Conservation (phyloP, 2,888 invertebrate genomes). For the Geophilus truncorum region DNA sequence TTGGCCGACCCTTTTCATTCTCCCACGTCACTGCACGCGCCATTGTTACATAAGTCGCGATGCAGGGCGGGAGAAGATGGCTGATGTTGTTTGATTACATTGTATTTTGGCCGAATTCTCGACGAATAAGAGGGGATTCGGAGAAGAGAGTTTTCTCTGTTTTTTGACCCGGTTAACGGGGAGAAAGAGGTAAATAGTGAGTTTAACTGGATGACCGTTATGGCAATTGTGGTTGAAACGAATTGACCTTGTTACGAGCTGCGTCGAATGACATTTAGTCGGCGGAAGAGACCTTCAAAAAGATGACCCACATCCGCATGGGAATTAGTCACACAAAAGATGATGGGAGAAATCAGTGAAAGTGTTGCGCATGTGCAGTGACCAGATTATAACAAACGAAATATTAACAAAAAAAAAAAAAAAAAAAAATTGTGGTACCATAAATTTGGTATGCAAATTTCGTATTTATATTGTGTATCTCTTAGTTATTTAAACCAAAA, state of each 20-base stretch:
- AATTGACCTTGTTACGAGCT: background rate
- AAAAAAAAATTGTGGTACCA: no score
- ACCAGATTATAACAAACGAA: no score
- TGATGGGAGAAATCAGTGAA: background rate
- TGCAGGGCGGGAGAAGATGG: background rate
- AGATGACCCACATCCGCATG: conserved; percentile 12
- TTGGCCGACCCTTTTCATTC: background rate
- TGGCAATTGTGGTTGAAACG: background rate
- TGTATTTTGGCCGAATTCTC: background rate
- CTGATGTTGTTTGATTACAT: background rate
- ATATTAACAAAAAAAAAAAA: background rate
- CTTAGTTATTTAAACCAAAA: no score
- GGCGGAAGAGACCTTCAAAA: conserved; percentile 6
- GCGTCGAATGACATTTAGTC: background rate
- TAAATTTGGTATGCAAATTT: no score
- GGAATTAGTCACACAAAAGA: background rate
- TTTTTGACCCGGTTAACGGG: background rate
- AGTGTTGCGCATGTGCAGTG: no score
- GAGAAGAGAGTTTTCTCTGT: background rate
- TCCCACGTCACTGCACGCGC: background rate
- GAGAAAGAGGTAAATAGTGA: background rate
- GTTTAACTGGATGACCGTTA: background rate
- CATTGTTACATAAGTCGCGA: background rate
- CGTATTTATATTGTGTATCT: no score
- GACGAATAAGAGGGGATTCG: background rate